phyloP scores from a whole-genome alignment of 1,140 invertebrate species.

The Pogonognathellus flavescens region DNA sequence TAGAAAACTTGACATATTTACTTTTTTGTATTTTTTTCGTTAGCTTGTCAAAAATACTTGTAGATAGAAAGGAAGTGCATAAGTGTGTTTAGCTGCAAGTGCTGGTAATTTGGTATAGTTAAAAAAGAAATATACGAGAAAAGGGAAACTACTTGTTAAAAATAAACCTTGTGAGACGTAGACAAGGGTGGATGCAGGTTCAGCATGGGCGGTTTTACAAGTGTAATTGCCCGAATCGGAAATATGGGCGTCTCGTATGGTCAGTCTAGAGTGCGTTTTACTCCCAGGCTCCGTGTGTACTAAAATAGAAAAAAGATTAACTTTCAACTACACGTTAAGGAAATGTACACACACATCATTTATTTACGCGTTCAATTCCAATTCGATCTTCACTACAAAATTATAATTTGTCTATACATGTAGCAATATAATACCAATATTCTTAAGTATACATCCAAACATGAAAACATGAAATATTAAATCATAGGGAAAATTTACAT shows the following conservation, averaged over 20 bases:
- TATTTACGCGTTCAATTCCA: no score
- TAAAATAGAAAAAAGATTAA: conserved; percentile 68
- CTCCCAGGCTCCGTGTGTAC: conserved; percentile 88
- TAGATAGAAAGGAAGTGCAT: no score
- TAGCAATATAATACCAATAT: no score
- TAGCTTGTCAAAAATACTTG: no score
- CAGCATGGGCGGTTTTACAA: conserved; percentile 82
- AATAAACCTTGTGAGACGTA: conserved; percentile 87
- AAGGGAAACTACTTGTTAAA: conserved; percentile 47
- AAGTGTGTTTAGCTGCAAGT: no score
- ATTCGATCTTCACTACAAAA: no score
- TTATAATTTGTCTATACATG: no score
- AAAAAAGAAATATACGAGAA: conserved; percentile 35
- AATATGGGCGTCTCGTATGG: conserved; percentile 85
- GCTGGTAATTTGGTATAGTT: not conserved
- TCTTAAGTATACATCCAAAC: not conserved
- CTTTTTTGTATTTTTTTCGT: no score
- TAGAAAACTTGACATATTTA: no score
- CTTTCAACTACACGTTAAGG: not conserved
- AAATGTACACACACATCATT: not conserved
- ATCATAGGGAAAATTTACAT: not conserved
- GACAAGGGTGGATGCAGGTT: conserved; percentile 88
- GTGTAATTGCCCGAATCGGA: conserved; percentile 92
- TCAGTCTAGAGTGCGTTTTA: conserved; percentile 82
- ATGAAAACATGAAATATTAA: not conserved